A percentile compares a stretch with the other conserved stretches of the same genome.
Conservation (phyloP, 2,888 invertebrate species). For the Spisula solida region DNA sequence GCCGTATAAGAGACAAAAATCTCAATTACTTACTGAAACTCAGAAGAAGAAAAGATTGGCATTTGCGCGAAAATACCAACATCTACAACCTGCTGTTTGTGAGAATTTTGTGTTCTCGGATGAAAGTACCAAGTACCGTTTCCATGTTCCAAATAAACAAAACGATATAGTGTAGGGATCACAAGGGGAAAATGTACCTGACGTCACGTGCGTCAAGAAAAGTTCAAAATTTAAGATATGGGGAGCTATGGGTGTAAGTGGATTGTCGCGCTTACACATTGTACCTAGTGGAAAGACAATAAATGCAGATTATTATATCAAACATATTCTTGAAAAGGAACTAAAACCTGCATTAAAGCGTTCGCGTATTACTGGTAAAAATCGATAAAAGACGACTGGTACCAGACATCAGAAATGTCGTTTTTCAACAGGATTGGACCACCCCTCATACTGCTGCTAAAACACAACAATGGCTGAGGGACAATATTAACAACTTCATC, state of each 20-base stretch:
- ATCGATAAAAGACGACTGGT: no score
- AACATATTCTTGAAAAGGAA: not conserved
- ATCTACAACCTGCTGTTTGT: not conserved
- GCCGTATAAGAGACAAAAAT: not conserved
- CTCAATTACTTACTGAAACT: not conserved
- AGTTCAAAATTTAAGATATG: not conserved
- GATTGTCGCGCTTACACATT: not conserved
- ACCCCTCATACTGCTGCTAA: not conserved
- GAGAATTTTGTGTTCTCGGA: not conserved
- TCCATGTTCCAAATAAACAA: not conserved
- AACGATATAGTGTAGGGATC: not conserved
- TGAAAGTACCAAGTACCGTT: not conserved
- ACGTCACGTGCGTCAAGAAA: not conserved
- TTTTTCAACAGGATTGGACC: not conserved
- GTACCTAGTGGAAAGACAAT: not conserved
- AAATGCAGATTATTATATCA: not conserved
- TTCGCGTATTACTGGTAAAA: not conserved
- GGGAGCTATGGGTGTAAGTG: not conserved
- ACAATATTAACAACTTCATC: not conserved
- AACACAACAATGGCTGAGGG: not conserved
- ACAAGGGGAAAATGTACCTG: not conserved
- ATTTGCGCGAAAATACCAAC: not conserved
- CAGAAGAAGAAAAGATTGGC: not conserved
- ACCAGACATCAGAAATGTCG: not conserved
- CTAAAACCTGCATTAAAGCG: not conserved